Conservation (phyloP, 2,888 invertebrate species). For the Pycnomerus fuliginosus region DNA sequence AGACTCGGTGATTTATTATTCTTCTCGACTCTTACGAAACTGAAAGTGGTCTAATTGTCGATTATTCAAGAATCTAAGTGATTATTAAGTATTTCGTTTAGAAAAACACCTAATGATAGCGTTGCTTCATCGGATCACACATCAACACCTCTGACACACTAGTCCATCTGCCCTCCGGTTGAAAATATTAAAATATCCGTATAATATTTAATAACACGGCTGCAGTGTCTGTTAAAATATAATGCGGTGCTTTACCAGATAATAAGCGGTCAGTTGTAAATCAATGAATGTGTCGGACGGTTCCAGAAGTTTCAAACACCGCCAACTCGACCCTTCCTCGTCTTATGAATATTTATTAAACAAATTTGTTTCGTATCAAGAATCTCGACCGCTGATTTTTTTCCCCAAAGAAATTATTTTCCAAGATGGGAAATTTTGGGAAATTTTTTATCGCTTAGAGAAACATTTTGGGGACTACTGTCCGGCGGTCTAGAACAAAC, state of each 20-base stretch:
- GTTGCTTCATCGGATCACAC: constrained; percentile 32
- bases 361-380: too few relatives aligned
- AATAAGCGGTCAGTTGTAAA: constrained; percentile 48
- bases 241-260: constrained; percentile 49
- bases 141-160: constrained; percentile 45
- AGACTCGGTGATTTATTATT: too few relatives aligned
- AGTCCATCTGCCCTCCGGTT: constrained; percentile 43
- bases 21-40: too few relatives aligned
- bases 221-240: constrained; percentile 44
- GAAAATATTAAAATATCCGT: constrained; percentile 50
- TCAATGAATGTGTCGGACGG: constrained; percentile 40
- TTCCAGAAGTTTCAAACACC: constrained; percentile 36
- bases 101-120: constrained; percentile 35
- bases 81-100: constrained; percentile 14
- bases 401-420: too few relatives aligned
- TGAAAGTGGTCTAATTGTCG: too few relatives aligned
- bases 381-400: too few relatives aligned
- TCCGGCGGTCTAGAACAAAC: constrained; percentile 8
- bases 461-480: too few relatives aligned
- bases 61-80: constrained; percentile 9
- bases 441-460: too few relatives aligned
- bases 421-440: too few relatives aligned
- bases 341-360: too few relatives aligned
- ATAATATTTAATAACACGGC: constrained; percentile 51
- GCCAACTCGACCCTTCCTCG: not conserved